Evolutionary conservation across 2,113 vertebrate species (phyloP).

Genomic region (Lichenostomus cassidix): DNA sequence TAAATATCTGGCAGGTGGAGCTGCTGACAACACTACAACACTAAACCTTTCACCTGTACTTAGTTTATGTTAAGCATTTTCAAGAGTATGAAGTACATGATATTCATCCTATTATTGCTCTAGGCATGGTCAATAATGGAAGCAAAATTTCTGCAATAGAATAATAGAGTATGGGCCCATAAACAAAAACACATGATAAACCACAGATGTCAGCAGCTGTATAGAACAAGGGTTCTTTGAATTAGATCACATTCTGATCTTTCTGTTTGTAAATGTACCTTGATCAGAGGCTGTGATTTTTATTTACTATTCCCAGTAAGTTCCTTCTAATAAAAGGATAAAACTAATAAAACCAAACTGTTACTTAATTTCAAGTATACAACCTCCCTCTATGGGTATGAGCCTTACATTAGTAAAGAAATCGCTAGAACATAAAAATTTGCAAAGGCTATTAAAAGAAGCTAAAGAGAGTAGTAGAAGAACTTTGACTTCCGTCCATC

Average conservation of each 20-base stretch:
- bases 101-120: neutral
- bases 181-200: neutral
- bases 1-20: neutral
- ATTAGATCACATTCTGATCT: neutral
- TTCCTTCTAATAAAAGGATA: neutral
- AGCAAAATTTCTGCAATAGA: neutral
- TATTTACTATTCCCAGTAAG: neutral
- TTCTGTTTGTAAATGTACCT: neutral
- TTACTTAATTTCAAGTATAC: neutral
- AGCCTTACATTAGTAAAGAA: neutral
- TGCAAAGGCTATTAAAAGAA: neutral
- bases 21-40: neutral
- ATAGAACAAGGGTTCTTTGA: neutral
- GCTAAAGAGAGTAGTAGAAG: neutral
- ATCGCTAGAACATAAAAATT: neutral
- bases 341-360: neutral
- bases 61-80: neutral
- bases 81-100: neutral
- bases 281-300: neutral
- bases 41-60: neutral
- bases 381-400: neutral
- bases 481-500: neutral
- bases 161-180: neutral
- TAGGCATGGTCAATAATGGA: neutral
- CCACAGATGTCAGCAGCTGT: neutral